Evolutionary conservation across 2,888 invertebrate species (phyloP), one percentile per base, ranked within the genome.

Genomic region (Lochmaea crataegi): DNA sequence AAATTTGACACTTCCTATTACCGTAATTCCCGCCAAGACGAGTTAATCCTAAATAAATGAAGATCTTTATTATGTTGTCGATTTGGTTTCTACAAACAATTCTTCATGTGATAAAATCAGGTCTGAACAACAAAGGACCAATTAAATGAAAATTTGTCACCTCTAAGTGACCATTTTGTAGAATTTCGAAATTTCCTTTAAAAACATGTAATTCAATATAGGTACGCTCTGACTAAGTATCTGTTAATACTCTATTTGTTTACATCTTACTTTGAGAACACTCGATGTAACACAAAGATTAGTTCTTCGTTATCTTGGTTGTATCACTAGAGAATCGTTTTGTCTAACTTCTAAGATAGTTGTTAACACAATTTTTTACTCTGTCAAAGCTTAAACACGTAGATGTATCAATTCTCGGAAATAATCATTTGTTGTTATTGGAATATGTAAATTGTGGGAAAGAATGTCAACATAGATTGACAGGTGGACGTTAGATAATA

Each of bases 31-130:
- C 56, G 26, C 51, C 32, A 65, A 71, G 68, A 71, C 61, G 68
- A 74, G 58, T 70, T 67, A 74, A 72, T 70, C 65, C 61, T 48
- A 65, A 67, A 68, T 41, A 70, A 69, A 70, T 70, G 73, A 68
- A 68, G n/a, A 63, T 69, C 65, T 69, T 69, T 53, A 70, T 68
- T 72, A 58, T 56, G 67, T 70, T 76, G 72, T 76, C 74, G 67
- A 56, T 68, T 72, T 51, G 61, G 64, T 45, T 68, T 65, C 68
- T 68, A 64, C 65, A 70, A 72, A 71, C 73, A 74, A 74, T 76
- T 71, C 63, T 65, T 76, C 66, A 74, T 60, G 38, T 56, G 76
- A 76, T 76, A 74, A 70, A 72, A 74, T 45, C 70, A 53, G 22
- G 38, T 53, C 48, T 51, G 51, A 48, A 16, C 38, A 64, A 69